These are phyloP conservation scores for Athalia rosae DNA, from an alignment of 2,888 invertebrate genomes.

Conservation along the genomic window DNA sequence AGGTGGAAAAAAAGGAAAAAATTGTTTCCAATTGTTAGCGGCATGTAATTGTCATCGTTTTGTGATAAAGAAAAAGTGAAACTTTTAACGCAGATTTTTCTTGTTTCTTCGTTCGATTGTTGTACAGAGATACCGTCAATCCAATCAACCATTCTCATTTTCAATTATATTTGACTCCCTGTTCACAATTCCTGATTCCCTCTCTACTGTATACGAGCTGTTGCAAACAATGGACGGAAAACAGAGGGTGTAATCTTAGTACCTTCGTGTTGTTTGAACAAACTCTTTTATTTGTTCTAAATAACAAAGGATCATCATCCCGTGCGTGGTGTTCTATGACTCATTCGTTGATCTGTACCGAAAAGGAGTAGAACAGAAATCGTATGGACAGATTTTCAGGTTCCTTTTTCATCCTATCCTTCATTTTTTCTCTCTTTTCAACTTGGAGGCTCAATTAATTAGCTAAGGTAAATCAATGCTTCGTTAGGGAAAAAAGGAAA, in stretches of 20 bases:
- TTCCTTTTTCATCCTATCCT: no score
- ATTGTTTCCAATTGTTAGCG: background rate
- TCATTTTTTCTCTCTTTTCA: no score
- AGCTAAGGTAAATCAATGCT: no score
- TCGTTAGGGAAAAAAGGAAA: no score
- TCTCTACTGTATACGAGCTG: background rate
- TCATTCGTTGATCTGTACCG: background rate
- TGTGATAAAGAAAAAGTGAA: background rate
- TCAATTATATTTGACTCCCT: background rate
- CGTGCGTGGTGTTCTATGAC: slow-evolving; percentile 5
- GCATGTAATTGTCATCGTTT: background rate
- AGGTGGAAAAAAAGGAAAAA: no score
- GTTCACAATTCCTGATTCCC: background rate
- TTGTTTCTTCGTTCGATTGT: no score
- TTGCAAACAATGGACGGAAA: background rate
- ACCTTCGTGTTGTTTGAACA: slow-evolving; percentile 26
- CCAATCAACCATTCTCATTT: background rate
- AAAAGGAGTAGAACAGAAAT: background rate
- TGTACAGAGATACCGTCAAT: background rate
- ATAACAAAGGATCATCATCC: background rate
- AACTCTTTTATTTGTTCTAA: slow-evolving; percentile 39
- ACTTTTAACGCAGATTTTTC: no score
- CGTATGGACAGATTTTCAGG: no score
- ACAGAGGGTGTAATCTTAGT: slow-evolving; percentile 41
- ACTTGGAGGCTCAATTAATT: no score